Conservation (phyloP, 2,888 invertebrate genomes). For the Chorisops tibialis region DNA sequence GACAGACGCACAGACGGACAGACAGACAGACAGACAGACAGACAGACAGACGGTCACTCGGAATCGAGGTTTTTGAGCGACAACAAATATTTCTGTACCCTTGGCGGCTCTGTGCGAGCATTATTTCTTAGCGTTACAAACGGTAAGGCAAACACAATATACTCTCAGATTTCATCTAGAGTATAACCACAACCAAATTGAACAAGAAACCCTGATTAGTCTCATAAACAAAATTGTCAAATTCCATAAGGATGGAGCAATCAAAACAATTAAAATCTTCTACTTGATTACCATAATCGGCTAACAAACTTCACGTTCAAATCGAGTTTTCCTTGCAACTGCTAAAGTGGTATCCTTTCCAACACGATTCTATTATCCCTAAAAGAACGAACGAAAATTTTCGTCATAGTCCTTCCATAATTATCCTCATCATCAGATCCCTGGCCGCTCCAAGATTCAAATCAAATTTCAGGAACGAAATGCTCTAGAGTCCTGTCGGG, state of each 20-base stretch:
- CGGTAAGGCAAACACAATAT: too few species aligned
- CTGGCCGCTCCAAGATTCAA: slow-evolving; percentile 30
- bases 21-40: too few species aligned
- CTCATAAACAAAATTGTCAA: slow-evolving; percentile 12
- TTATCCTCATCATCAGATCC: slow-evolving; percentile 31
- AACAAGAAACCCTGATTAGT: not conserved
- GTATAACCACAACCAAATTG: too few species aligned
- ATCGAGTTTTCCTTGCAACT: slow-evolving; percentile 3
- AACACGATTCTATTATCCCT: slow-evolving; percentile 14
- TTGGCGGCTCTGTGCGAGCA: too few species aligned
- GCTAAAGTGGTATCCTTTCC: not conserved
- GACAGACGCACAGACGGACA: too few species aligned
- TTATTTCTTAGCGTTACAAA: too few species aligned
- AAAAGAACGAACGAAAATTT: slow-evolving; percentile 15
- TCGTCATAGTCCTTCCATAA: slow-evolving; percentile 24
- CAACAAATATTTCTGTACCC: too few species aligned
- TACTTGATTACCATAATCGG: slow-evolving; percentile 35
- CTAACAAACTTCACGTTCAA: slow-evolving; percentile 25
- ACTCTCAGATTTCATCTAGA: too few species aligned
- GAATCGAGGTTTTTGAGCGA: too few species aligned
- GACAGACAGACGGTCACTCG: too few species aligned
- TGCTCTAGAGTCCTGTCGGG: slow-evolving; percentile 4
- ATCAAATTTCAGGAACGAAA: slow-evolving; percentile 31
- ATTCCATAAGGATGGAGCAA: slow-evolving; percentile 20
- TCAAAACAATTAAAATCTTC: slow-evolving; percentile 35